Evolutionary conservation across 2,113 vertebrate species (phyloP).

Genomic region (Oryzias celebensis): DNA sequence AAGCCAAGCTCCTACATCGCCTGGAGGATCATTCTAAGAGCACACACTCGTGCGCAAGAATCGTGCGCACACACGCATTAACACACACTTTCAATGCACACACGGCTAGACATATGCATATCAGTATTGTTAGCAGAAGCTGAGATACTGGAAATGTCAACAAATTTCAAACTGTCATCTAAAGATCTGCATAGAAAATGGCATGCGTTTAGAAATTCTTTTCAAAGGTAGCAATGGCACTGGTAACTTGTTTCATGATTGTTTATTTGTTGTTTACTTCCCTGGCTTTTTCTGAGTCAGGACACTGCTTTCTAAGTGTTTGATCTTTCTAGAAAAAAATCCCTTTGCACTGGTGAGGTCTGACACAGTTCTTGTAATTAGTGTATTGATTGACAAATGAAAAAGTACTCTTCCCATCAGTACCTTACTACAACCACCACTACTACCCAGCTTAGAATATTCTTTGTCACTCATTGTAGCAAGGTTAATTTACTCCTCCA

Average conservation of each 20-base stretch:
- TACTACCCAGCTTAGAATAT: conserved; percentile 69
- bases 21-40: conserved; percentile 72
- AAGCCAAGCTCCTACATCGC: conserved; percentile 62
- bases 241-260: conserved; percentile 75
- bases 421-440: conserved; percentile 22
- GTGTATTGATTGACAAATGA: conserved; percentile 61
- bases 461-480: conserved; percentile 75
- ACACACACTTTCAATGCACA: conserved; percentile 28
- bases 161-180: conserved; percentile 60
- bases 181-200: conserved; percentile 73
- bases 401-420: conserved; percentile 22
- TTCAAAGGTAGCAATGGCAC: conserved; percentile 74
- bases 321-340: conserved; percentile 74
- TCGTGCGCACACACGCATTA: conserved; percentile 29
- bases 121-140: conserved; percentile 59
- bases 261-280: conserved; percentile 75
- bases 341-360: conserved; percentile 76
- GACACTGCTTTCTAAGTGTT: conserved; percentile 78
- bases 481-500: conserved; percentile 79
- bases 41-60: conserved; percentile 67
- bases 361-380: conserved; percentile 73
- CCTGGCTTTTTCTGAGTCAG: conserved; percentile 70
- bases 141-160: conserved; percentile 68
- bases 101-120: conserved; percentile 32
- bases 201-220: conserved; percentile 81